These are phyloP conservation scores for Falco punctatus DNA, from an alignment of 2,113 vertebrate species.

Conservation along the genomic window DNA sequence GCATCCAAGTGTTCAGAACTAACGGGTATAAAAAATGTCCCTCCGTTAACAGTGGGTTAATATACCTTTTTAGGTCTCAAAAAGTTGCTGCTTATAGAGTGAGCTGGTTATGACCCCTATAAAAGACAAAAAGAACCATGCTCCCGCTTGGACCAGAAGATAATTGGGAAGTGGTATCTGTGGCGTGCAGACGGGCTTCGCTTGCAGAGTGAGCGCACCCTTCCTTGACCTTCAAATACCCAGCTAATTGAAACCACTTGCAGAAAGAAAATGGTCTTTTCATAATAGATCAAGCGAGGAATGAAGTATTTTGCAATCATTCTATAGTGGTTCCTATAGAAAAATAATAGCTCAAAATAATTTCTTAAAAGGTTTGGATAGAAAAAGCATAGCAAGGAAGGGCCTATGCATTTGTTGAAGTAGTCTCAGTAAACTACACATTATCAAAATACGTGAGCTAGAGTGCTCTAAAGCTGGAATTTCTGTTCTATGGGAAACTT, in stretches of 20 bases:
- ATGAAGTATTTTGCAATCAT: neutral
- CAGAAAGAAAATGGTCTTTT: neutral
- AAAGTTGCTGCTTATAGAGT: neutral
- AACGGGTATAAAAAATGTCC: neutral
- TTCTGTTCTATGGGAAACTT: neutral
- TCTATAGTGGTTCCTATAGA: neutral
- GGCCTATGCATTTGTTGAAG: neutral
- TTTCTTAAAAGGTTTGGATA: neutral
- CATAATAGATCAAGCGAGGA: neutral
- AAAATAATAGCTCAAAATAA: neutral
- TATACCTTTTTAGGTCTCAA: neutral
- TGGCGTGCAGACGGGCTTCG: neutral
- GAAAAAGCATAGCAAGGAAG: neutral
- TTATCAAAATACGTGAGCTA: neutral
- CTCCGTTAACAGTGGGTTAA: neutral
- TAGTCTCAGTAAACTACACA: neutral
- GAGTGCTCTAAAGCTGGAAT: neutral
- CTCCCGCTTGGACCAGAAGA: neutral
- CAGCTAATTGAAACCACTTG: neutral
- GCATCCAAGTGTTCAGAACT: neutral
- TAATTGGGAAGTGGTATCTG: constrained; percentile 8
- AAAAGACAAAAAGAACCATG: neutral
- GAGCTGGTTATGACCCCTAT: neutral
- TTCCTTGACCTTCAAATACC: neutral
- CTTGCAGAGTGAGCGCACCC: accelerated